A percentile compares a stretch with the other conserved stretches of the same genome.
Conservation (phyloP, 1,140 invertebrate species). For the Drosophila elegans region DNA sequence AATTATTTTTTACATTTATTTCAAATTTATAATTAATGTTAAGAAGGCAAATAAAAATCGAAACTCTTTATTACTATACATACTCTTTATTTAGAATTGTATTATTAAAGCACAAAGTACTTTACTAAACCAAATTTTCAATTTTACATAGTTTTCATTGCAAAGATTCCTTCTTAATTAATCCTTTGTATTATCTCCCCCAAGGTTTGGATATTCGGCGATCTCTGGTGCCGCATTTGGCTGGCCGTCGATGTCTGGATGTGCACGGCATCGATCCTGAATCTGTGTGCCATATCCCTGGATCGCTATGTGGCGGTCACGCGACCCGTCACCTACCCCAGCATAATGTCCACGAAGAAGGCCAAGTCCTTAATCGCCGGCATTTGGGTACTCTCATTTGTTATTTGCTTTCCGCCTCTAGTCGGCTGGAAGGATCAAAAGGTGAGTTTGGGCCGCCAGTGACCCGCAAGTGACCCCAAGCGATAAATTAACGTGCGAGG, state of each 20-base stretch:
- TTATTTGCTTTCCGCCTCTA: slow-evolving; percentile 98
- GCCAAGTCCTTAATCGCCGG: slow-evolving; percentile 95
- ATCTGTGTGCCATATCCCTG: slow-evolving; percentile 95
- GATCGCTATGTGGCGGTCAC: slow-evolving; percentile 98
- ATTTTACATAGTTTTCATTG: no score
- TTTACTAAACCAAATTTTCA: no score
- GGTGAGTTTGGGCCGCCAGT: slow-evolving; percentile 84
- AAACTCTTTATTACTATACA: no score
- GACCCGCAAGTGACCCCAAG: slow-evolving; percentile 26
- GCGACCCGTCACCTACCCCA: slow-evolving; percentile 95
- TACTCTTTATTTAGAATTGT: no score
- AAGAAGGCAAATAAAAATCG: no score
- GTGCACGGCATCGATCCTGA: slow-evolving; percentile 97
- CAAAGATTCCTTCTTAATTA: no score
- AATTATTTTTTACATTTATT: no score
- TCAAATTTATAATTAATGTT: no score
- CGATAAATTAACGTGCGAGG: slow-evolving; percentile 45
- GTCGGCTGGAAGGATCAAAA: slow-evolving; percentile 96
- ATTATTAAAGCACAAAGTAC: no score
- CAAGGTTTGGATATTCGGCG: slow-evolving; percentile 96
- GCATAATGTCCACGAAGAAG: slow-evolving; percentile 94
- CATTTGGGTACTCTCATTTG: slow-evolving; percentile 97
- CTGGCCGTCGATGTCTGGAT: slow-evolving; percentile 98
- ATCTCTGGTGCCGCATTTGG: slow-evolving; percentile 96
- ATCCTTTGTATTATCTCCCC: no score